Percentiles rank a stretch among this genome's conserved stretches.
phyloP scores from a whole-genome alignment of 2,797 vertebrate genomes.

The Mastacembelus armatus region DNA sequence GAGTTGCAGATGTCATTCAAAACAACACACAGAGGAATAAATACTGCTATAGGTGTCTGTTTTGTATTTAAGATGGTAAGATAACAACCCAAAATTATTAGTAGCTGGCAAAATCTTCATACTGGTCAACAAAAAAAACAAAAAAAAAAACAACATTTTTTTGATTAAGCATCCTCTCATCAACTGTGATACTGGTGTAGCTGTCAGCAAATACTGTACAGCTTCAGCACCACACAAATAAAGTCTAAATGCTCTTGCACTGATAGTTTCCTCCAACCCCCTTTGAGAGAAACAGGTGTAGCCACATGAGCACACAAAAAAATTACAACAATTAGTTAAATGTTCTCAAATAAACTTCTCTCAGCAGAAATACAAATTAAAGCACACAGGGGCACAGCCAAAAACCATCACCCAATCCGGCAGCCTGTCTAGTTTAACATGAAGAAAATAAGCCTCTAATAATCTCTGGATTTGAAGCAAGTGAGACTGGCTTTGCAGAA shows the following conservation, averaged over 20 bases:
- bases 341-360: slow-evolving; percentile 86
- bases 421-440: slow-evolving; percentile 77
- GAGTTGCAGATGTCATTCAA: slow-evolving; percentile 2
- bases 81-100: not conserved
- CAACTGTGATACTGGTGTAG: slow-evolving; percentile 17
- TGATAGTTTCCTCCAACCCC: slow-evolving; percentile 49
- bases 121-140: no score
- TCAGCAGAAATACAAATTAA: slow-evolving; percentile 87
- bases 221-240: slow-evolving; percentile 48
- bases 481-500: slow-evolving; percentile 78
- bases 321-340: slow-evolving; percentile 86
- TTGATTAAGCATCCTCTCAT: slow-evolving; percentile 27
- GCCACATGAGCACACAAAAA: slow-evolving; percentile 68
- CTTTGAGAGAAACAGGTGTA: slow-evolving; percentile 77
- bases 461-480: slow-evolving; percentile 79
- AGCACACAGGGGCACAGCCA: slow-evolving; percentile 74
- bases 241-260: slow-evolving; percentile 55
- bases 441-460: slow-evolving; percentile 82
- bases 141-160: no score
- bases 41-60: not conserved
- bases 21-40: not conserved
- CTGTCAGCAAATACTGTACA: slow-evolving; percentile 44
- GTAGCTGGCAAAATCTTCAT: no score
- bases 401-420: slow-evolving; percentile 68
- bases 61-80: not conserved